Evolutionary conservation across 2,797 vertebrate genomes (phyloP).

Genomic region (Sorex maritimensis): DNA sequence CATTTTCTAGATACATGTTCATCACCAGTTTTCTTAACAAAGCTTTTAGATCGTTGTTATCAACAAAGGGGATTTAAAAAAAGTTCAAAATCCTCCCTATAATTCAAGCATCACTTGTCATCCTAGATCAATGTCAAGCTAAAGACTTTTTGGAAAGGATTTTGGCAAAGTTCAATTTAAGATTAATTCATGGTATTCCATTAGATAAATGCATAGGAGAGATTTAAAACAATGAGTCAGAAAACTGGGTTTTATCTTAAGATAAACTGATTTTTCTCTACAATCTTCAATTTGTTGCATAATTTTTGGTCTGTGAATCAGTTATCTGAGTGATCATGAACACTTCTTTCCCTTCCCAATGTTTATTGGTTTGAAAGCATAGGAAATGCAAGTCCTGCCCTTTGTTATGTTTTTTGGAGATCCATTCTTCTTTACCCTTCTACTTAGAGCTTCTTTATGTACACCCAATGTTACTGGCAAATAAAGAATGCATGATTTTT

Average conservation of each 20-base stretch:
- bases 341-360: not conserved
- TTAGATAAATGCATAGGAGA: conserved; percentile 62
- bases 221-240: conserved; percentile 78
- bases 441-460: not conserved
- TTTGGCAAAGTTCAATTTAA: conserved; percentile 77
- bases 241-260: conserved; percentile 62
- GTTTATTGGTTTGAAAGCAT: conserved; percentile 18
- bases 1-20: conserved; percentile 76
- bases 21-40: conserved; percentile 74
- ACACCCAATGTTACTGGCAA: not conserved
- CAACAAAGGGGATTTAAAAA: conserved; percentile 73
- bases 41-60: conserved; percentile 81
- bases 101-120: conserved; percentile 75
- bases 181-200: conserved; percentile 76
- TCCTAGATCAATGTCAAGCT: conserved; percentile 79
- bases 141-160: conserved; percentile 77
- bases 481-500: not conserved
- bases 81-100: conserved; percentile 71
- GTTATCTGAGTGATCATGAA: conserved; percentile 55
- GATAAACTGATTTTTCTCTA: conserved; percentile 74
- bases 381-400: conserved; percentile 13
- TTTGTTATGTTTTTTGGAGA: conserved; percentile 15
- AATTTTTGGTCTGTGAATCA: conserved; percentile 66
- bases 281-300: conserved; percentile 78
- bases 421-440: conserved; percentile 21